These are phyloP conservation scores for Epinotia bilunana DNA, from an alignment of 2,888 invertebrate species.

Conservation along the genomic window DNA sequence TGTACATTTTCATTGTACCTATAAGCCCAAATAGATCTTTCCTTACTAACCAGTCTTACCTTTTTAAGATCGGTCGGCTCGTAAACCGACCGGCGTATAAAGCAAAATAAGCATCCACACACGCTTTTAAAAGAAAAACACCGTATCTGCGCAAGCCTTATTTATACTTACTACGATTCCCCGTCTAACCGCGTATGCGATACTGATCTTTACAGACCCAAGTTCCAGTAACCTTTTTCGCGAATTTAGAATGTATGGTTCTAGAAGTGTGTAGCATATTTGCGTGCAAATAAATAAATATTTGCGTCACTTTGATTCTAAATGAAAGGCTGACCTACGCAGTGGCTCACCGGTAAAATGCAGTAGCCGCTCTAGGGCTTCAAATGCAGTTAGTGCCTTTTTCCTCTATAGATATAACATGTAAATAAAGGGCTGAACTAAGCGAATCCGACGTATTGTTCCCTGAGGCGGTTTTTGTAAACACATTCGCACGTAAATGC, in stretches of 20 bases:
- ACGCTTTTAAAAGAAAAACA: background rate
- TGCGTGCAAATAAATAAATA: background rate
- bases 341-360: background rate
- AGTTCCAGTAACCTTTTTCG: background rate
- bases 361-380: background rate
- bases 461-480: conserved; percentile 29
- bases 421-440: conserved; percentile 31
- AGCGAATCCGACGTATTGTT: conserved; percentile 23
- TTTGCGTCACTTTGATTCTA: background rate
- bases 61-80: conserved; percentile 1
- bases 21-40: background rate
- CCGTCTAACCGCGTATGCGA: background rate
- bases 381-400: background rate
- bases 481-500: conserved; percentile 29
- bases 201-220: background rate
- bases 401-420: background rate
- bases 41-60: background rate
- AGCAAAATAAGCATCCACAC: conserved; percentile 15
- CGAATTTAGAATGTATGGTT: background rate
- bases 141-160: background rate
- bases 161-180: background rate
- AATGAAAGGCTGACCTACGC: background rate
- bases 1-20: background rate
- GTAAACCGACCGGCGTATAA: conserved; percentile 9
- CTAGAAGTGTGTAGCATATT: background rate